These are phyloP conservation scores for Sarcophaga carnaria DNA, from an alignment of 2,888 invertebrate species.

Conservation along the genomic window DNA sequence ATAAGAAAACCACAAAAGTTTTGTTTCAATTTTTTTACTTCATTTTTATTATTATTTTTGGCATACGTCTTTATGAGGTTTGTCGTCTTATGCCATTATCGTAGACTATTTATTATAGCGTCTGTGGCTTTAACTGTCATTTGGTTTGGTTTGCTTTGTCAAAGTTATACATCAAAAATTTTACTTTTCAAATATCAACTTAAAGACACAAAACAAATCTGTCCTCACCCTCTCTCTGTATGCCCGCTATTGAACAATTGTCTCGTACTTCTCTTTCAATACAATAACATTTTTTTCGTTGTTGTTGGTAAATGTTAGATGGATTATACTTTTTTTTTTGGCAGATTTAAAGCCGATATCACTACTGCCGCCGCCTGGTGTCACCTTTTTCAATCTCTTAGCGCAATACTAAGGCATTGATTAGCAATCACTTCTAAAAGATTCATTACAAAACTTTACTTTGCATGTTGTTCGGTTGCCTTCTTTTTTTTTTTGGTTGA, in stretches of 20 bases:
- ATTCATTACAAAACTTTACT: slow-evolving; percentile 45
- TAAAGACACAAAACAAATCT: not conserved
- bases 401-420: slow-evolving; percentile 31
- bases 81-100: slow-evolving; percentile 29
- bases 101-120: not conserved
- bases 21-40: slow-evolving; percentile 15
- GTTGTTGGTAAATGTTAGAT: not conserved
- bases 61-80: slow-evolving; percentile 45
- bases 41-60: slow-evolving; percentile 27
- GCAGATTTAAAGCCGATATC: slow-evolving; percentile 6
- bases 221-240: slow-evolving; percentile 21
- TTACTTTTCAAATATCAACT: slow-evolving; percentile 6
- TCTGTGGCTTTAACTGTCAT: slow-evolving; percentile 32
- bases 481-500: not conserved
- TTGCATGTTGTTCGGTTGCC: not conserved
- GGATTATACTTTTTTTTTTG: too few relatives aligned
- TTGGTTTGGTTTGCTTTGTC: slow-evolving; percentile 13
- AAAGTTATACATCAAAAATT: slow-evolving; percentile 37
- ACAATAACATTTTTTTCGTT: slow-evolving; percentile 27
- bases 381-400: slow-evolving; percentile 17
- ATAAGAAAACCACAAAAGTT: slow-evolving; percentile 30
- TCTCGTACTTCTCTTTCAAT: slow-evolving; percentile 37
- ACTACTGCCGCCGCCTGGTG: not conserved
- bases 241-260: slow-evolving; percentile 50
- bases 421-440: slow-evolving; percentile 40